Evolutionary conservation across 92 coral and sea anemone species (phyloP), one percentile per base, ranked within the genome.

Genomic region (Epizoanthus fatuus): DNA sequence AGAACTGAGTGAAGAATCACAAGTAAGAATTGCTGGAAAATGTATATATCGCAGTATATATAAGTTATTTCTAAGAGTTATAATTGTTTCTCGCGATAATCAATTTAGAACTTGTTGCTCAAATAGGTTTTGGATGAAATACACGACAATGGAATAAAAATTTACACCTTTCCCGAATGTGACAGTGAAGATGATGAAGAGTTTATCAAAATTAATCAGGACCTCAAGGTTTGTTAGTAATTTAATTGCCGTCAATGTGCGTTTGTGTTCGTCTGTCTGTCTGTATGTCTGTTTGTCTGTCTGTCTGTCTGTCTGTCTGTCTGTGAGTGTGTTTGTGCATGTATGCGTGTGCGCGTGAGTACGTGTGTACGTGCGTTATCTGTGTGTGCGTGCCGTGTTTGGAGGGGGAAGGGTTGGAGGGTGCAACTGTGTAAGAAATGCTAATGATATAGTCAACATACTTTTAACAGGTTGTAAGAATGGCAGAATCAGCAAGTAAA

Each of bases 101-200:
- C 5, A 6, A 45, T 53, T 72, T 72, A 20, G n/a, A 72, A 53
- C 20, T 40, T 52, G 38, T 52, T 69, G 45, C 39, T 37, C 63
- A 49, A 80, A n/a, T 80, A 97, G 99, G 92, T 97, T 42, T 74
- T 97, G 60, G 93, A 97, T 22, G 99, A 97, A 69, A 85, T 97
- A 22, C 94, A 78, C 11, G 96, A 93, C 54, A 85, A 93, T 67
- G 91, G 86, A 25, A 87, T 94, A 10, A 94, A 92, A 67, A 79
- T 92, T 68, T 94, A 94, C 89, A 76, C 98, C 19, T 94, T 94
- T 63, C 98, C 98, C 13, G 98, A 94, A 55, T 92, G 98, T 63
- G 98, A 94, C 89, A 94, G 98, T 53, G 98, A 94, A 85, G 98
- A 94, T 58, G 98, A 94, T 25, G 98, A 94, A 58, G 96, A 93